These are phyloP conservation scores for Psettodes erumei DNA, from an alignment of 2,113 vertebrate species.

Conservation along the genomic window DNA sequence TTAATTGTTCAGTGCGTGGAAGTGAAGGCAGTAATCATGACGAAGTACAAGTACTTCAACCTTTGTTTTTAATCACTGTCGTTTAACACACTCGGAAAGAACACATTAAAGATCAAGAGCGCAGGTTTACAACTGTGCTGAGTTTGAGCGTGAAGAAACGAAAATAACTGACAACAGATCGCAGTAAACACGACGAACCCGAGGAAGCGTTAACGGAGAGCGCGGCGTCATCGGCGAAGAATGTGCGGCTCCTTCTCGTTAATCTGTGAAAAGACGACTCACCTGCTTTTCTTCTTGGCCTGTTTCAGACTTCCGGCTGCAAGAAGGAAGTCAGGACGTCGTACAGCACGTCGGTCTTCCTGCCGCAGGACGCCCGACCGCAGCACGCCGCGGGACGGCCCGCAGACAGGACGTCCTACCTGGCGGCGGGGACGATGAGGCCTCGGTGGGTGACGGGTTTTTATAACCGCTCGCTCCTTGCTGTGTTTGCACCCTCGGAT, in stretches of 20 bases:
- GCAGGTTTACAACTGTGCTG: neutral
- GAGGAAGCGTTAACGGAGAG: neutral
- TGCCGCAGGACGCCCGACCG: slow-evolving; percentile 64
- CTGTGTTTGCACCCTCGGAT: neutral
- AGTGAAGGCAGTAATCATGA: neutral
- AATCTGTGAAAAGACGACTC: neutral
- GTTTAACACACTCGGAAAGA: neutral
- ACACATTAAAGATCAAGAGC: neutral
- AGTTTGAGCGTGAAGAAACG: neutral
- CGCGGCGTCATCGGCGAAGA: too few species aligned
- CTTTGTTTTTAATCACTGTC: neutral
- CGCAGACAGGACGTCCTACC: slow-evolving; percentile 60
- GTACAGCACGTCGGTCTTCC: slow-evolving; percentile 65
- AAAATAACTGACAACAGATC: too few species aligned
- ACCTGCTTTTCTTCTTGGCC: neutral
- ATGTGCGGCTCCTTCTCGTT: too few species aligned
- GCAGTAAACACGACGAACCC: too few species aligned
- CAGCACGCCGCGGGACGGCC: slow-evolving; percentile 39
- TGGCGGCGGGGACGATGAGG: slow-evolving; percentile 54
- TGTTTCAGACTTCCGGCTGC: slow-evolving; percentile 39
- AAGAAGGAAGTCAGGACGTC: slow-evolving; percentile 61
- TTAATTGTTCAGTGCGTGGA: neutral
- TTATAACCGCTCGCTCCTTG: neutral
- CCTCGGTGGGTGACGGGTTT: slow-evolving; percentile 41
- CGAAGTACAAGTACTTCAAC: neutral